A percentile compares a stretch with the other conserved stretches of the same genome.
Evolutionary conservation across 1,140 invertebrate genomes (phyloP).

Genomic region (Caerostris extrusa): DNA sequence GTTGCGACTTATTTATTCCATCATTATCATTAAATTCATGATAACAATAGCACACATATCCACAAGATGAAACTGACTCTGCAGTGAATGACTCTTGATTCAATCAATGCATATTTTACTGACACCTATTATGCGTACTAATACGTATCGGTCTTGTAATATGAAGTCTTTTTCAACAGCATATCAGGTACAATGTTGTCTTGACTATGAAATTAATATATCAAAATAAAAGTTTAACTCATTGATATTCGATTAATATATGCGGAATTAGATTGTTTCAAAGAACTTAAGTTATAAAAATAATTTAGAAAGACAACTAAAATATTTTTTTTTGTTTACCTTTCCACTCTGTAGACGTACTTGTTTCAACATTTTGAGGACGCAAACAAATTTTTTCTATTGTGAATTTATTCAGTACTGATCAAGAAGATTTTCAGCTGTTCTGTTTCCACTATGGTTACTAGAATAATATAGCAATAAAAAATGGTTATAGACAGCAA

Average conservation of each 20-base stretch:
- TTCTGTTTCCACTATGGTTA: neutral
- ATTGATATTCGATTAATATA: neutral
- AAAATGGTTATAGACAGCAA: neutral
- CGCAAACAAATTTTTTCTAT: neutral
- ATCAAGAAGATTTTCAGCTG: no score
- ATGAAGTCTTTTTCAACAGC: neutral
- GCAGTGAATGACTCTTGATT: no score
- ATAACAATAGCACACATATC: no score
- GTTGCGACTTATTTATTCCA: no score
- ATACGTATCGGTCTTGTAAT: no score
- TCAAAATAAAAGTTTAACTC: neutral
- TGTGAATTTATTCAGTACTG: neutral
- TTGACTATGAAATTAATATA: neutral
- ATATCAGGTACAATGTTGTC: neutral
- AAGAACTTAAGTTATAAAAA: neutral
- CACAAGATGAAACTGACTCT: no score
- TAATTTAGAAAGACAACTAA: neutral
- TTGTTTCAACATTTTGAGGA: neutral
- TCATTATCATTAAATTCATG: no score
- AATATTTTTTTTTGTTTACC: neutral
- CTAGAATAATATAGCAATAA: neutral
- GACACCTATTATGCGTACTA: no score
- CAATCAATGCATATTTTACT: no score
- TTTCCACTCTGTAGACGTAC: neutral
- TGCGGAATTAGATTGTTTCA: neutral